Percentiles rank a stretch among this genome's conserved stretches.
Conservation (phyloP, 2,888 invertebrate species). For the Sericinus montela region DNA sequence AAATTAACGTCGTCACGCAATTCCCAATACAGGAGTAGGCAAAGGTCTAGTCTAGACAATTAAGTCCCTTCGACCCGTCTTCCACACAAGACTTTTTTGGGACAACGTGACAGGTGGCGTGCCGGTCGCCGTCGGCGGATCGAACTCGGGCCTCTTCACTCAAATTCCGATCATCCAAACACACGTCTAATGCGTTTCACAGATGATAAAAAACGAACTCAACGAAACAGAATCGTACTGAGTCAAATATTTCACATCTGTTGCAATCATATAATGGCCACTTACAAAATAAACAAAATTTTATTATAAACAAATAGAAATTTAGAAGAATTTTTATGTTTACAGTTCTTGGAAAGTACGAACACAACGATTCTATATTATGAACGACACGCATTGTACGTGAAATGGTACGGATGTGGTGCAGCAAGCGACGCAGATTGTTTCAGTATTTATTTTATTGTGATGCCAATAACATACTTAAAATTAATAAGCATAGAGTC, state of each 20-base stretch:
- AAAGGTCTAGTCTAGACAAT: no score
- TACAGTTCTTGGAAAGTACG: slow-evolving; percentile 30
- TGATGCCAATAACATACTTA: background rate
- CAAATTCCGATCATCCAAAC: no score
- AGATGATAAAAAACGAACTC: no score
- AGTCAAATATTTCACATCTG: slow-evolving; percentile 8
- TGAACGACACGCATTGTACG: slow-evolving; percentile 29
- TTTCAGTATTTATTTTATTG: background rate
- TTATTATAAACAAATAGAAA: slow-evolving; percentile 18
- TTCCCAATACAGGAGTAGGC: no score
- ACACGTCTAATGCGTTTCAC: no score
- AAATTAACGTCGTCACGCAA: no score
- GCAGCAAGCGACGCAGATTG: background rate
- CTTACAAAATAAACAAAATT: slow-evolving; percentile 1
- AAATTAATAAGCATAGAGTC: background rate
- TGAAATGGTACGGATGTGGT: slow-evolving; percentile 31
- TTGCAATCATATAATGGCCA: slow-evolving; percentile 7
- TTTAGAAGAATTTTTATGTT: slow-evolving; percentile 22
- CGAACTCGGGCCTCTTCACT: no score
- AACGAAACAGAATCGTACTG: no score
- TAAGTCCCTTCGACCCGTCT: no score
- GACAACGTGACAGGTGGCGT: no score
- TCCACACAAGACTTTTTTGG: no score
- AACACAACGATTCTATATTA: slow-evolving; percentile 27
- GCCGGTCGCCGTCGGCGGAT: no score